A percentile compares a stretch with the other conserved stretches of the same genome.
These are phyloP conservation scores for Mola mola DNA, from an alignment of 2,113 vertebrate genomes.

Conservation along the genomic window DNA sequence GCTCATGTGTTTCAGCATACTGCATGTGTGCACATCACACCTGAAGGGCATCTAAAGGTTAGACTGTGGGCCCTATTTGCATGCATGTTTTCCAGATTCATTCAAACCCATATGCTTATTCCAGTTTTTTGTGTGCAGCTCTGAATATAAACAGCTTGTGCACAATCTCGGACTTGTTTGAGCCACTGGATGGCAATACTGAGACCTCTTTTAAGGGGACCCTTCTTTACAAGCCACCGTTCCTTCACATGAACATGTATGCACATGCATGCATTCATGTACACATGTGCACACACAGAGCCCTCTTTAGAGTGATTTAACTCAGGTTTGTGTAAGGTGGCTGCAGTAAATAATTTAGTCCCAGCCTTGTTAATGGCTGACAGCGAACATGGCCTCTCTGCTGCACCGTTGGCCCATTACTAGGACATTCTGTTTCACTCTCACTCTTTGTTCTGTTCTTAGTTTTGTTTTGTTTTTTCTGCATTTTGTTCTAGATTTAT, in stretches of 20 bases:
- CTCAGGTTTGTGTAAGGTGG: conserved; percentile 75
- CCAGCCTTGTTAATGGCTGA: conserved; percentile 74
- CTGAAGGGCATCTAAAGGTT: conserved; percentile 40
- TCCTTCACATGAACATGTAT: conserved; percentile 15
- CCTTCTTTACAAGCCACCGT: conserved; percentile 20
- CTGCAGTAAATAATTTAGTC: conserved; percentile 79
- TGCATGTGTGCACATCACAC: conserved; percentile 19
- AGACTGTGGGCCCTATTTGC: conserved; percentile 19
- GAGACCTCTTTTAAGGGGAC: conserved; percentile 52
- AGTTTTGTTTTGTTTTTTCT: too few relatives aligned
- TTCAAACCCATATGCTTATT: conserved; percentile 22
- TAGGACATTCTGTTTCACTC: conserved; percentile 70
- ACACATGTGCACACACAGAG: conserved; percentile 19
- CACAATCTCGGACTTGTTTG: conserved; percentile 31
- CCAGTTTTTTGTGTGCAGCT: conserved; percentile 2
- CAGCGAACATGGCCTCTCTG: conserved; percentile 71
- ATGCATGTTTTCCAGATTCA: conserved; percentile 24
- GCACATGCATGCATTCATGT: conserved; percentile 17
- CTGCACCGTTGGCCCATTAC: conserved; percentile 59
- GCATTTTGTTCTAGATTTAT: too few relatives aligned
- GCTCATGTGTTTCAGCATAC: conserved; percentile 8
- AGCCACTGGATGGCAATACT: conserved; percentile 76
- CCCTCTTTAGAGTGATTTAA: conserved; percentile 61
- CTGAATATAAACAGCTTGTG: conserved; percentile 1
- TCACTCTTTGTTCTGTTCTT: conserved; percentile 55